A percentile compares a stretch with the other conserved stretches of the same genome.
Conservation (phyloP, 2,888 invertebrate species). For the Perithous albicinctus region DNA sequence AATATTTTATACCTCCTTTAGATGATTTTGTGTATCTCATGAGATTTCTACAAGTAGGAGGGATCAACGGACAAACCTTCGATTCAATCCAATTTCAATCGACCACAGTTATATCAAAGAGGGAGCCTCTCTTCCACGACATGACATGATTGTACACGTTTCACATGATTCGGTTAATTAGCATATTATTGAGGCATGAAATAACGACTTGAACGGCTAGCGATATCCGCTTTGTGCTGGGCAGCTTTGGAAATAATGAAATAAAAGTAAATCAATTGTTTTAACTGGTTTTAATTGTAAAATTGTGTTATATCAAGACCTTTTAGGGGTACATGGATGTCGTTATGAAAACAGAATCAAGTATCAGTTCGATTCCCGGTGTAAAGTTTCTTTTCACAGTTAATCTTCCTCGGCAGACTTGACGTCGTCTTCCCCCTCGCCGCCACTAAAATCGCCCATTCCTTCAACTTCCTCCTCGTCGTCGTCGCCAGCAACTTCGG, state of each 20-base stretch:
- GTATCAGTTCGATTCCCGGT: conserved; percentile 47
- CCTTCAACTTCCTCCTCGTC: conserved; percentile 92
- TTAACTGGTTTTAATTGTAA: conserved; percentile 69
- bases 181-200: no score
- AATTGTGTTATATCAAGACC: conserved; percentile 67
- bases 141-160: no score
- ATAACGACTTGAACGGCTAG: no score
- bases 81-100: no score
- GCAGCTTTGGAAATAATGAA: background rate
- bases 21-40: no score
- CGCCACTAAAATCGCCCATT: conserved; percentile 85
- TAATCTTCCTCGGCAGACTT: conserved; percentile 80
- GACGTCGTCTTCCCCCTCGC: conserved; percentile 84
- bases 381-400: conserved; percentile 24
- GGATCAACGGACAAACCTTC: no score
- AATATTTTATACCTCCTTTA: no score
- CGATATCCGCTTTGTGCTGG: background rate
- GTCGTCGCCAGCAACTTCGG: conserved; percentile 96
- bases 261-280: background rate
- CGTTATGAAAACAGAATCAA: conserved; percentile 29
- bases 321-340: conserved; percentile 44
- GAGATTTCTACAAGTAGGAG: no score
- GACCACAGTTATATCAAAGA: no score
- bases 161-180: no score
- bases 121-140: no score